These are phyloP conservation scores for Bungarus multicinctus DNA, from an alignment of 2,113 vertebrate species.

Conservation along the genomic window DNA sequence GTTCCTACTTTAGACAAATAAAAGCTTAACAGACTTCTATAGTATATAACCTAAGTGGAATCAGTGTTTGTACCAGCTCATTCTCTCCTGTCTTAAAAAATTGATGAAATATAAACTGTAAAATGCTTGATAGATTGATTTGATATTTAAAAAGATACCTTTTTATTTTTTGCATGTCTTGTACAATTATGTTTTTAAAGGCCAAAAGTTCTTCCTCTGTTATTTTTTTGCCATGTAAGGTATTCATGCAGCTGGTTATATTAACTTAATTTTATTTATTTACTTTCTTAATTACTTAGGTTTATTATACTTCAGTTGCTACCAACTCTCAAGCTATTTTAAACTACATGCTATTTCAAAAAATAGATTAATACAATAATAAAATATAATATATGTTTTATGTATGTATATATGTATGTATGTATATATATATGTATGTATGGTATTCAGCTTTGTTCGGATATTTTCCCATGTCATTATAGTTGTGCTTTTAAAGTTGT, in stretches of 20 bases:
- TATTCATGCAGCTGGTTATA: slow-evolving; percentile 44
- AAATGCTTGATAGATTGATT: slow-evolving; percentile 66
- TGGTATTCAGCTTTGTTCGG: no score
- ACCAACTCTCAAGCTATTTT: background rate
- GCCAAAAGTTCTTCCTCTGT: slow-evolving; percentile 56
- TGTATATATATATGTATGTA: no score
- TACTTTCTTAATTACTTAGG: slow-evolving; percentile 28
- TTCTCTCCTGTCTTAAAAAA: slow-evolving; percentile 54
- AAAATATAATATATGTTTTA: background rate
- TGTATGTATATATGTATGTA: no score
- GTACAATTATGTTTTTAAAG: slow-evolving; percentile 56
- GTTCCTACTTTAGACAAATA: slow-evolving; percentile 62
- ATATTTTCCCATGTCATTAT: no score
- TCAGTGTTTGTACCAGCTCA: slow-evolving; percentile 63
- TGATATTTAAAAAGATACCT: slow-evolving; percentile 59
- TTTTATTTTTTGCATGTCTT: slow-evolving; percentile 61
- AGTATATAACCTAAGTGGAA: slow-evolving; percentile 58
- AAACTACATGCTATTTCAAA: background rate
- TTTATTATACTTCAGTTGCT: background rate
- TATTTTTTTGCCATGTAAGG: slow-evolving; percentile 56
- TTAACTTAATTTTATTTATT: slow-evolving; percentile 28
- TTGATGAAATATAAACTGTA: slow-evolving; percentile 60
- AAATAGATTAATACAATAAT: background rate
- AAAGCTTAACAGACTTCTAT: slow-evolving; percentile 63
- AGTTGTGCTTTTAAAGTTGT: no score